Evolutionary conservation across 2,888 invertebrate species (phyloP), one percentile per base, ranked within the genome.

Genomic region (Cataglyphis rosenhaueri): DNA sequence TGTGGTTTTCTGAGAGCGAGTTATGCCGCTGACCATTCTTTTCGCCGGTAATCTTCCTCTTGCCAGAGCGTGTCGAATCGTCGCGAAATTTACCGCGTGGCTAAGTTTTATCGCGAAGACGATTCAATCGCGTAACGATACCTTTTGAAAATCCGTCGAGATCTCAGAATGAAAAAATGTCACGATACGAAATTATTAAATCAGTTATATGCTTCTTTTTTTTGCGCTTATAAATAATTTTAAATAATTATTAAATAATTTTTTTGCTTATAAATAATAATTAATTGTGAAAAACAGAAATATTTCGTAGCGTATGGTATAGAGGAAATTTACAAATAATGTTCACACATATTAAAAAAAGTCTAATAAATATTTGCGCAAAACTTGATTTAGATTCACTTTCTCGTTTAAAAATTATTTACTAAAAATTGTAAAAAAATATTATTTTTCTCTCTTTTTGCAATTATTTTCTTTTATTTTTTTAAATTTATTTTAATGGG

Each of bases 1-100:
- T 81, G 66, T 81, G 83, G 79, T 83, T 83, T 79, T 83, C 83
- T 57, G 35, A 55, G 79, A 73, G 71, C 57, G 21, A 65, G 64
- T 44, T 59, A 32, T 71, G 79, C 81, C 71, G 76, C 21, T 48
- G 52, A 61, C 29, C 59, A 65, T 81, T 81, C 71, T 81, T 83
- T 81, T 66, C 71, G 65, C 41, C 32, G 52, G 57, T 48, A 52
- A 83, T 83, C 68, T 65, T 79, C 65, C 18, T 32, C 52, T 21
- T 21, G 44, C 41, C 59, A n/a, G n/a, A 48, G 81, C 64, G 74
- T 62, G 73, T 48, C 55, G 21, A 44, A 65, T 76, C 65, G 59
- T 25, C 44, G 57, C 76, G 76, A 79, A 71, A 82, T 57, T 59
- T 44, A 62, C 76, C 55, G 76, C 75, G 25, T 44, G 12, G 61